Evolutionary conservation across 1,140 invertebrate genomes (phyloP), one percentile per base, ranked within the genome.

Genomic region (Anastrepha obliqua): DNA sequence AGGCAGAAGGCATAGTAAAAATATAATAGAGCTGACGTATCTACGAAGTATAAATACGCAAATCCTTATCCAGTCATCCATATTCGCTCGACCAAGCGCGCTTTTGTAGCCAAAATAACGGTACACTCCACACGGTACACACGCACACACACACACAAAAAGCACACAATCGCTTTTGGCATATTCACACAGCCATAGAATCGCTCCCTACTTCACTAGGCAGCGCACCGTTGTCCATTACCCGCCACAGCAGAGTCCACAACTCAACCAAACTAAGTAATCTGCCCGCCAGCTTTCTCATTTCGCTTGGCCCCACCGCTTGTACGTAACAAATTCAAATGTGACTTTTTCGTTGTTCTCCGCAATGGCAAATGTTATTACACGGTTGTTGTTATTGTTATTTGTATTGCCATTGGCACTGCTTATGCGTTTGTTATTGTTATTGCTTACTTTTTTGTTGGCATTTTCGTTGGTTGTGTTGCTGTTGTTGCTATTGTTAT

Each of bases 321-420:
- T 86, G 87, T 29, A 29, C 29, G 29, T 85, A 88, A 88, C 91
- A 91, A 91, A 91, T 91, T 92, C 91, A 91, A 91, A 91, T 91
- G 91, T 91, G 91, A 91, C 91, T 91, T 91, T 85, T 85, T 85
- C 55, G 51, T 59, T 60, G 58, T 59, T 85, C 15, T 85, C 15
- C 29, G 11, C 17, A 59, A 29, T 59, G 51, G 51, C 42, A 74
- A 58, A 44, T 85, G n/a, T 20, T 55, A 58, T 58, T 85, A 47
- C 39, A 39, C 3, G 9, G 65, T 44, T 70, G 65, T 70, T 70
- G 39, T 15, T 70, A 42, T 70, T 42, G 0, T 42, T 70, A 39
- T 70, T 70, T 7, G 15, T 74, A 29, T 55, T 20, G 2, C 9
- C 2, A 8, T 55, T 81, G 74, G 44, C 42, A 47, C 44, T 51